These are phyloP conservation scores for Geococcyx californianus DNA, from an alignment of 2,113 vertebrate genomes.

Conservation along the genomic window DNA sequence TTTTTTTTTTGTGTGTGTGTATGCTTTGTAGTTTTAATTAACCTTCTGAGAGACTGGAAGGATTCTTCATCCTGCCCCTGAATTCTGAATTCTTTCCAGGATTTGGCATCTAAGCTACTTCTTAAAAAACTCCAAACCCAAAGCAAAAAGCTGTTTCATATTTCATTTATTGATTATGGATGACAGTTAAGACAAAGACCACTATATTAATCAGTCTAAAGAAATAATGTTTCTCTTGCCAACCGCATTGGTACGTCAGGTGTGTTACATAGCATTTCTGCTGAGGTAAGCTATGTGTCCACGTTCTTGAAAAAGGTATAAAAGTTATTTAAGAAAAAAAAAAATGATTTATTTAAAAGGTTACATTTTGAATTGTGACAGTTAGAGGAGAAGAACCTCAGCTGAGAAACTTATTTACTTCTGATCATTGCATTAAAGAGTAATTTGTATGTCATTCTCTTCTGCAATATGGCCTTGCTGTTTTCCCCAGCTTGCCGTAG, in stretches of 20 bases:
- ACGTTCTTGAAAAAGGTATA: background rate
- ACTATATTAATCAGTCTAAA: background rate
- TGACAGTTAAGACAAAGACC: background rate
- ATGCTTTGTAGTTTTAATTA: background rate
- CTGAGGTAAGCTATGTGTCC: background rate
- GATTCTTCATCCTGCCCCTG: background rate
- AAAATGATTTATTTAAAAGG: background rate
- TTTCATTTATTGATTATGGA: background rate
- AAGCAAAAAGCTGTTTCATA: background rate
- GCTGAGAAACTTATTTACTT: background rate
- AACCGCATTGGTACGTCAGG: background rate
- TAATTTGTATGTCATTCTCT: background rate
- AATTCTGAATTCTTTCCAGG: background rate
- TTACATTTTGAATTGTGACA: background rate
- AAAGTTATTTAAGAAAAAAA: background rate
- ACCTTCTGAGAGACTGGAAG: background rate
- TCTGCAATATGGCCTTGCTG: background rate
- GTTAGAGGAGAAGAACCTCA: background rate
- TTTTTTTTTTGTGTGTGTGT: background rate
- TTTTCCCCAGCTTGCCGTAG: background rate
- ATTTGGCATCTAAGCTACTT: background rate
- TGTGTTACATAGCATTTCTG: background rate
- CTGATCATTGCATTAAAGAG: background rate
- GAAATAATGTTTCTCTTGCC: background rate
- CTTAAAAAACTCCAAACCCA: background rate